Evolutionary conservation across 2,888 invertebrate genomes (phyloP), one percentile per base, ranked within the genome.

Genomic region (Apotomis capreana): DNA sequence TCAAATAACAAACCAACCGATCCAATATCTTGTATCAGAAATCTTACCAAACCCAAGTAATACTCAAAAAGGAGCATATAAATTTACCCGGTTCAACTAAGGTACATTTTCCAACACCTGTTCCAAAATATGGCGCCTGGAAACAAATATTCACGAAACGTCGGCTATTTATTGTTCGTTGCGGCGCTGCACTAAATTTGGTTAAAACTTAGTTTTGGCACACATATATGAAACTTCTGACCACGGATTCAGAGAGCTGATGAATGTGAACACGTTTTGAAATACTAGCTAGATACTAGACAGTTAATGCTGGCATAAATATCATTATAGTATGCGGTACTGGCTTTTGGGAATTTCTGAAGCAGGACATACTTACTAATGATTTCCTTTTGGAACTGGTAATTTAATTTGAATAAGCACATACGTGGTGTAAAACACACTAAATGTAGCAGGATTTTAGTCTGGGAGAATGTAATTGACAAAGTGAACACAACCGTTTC

Each of bases 111-210:
- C 44, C 15, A 64, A 57, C 62, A 69, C 61, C 61, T 71, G 67
- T 61, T 36, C 4, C 40, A n/a, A 40, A 63, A 62, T 57, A 57
- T 55, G 46, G 57, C 51, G n/a, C 9, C 57, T 9, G 36, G 65
- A 51, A 71, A 67, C 65, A 70, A 67, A 67, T 71, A 71, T 71
- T 71, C 67, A 61, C 70, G 49, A 5, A 49, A 26, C 51, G 61
- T 9, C 8, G 55, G 26, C 67, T 67, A 61, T 71, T 67, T 61
- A 61, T 71, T 71, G 55, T 60, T 46, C 26, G 69, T 13, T 69
- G 69, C 57, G 40, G 44, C 59, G 67, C 51, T 49, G 61, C 67
- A 51, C 55, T 57, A 57, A 71, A 71, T 67, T 71, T 55, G 57
- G 55, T 61, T 70, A 62, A 61, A 67, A 71, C 67, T 67, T 61